phyloP scores from a whole-genome alignment of 1,140 invertebrate genomes.

The Meloidogyne exigua region DNA sequence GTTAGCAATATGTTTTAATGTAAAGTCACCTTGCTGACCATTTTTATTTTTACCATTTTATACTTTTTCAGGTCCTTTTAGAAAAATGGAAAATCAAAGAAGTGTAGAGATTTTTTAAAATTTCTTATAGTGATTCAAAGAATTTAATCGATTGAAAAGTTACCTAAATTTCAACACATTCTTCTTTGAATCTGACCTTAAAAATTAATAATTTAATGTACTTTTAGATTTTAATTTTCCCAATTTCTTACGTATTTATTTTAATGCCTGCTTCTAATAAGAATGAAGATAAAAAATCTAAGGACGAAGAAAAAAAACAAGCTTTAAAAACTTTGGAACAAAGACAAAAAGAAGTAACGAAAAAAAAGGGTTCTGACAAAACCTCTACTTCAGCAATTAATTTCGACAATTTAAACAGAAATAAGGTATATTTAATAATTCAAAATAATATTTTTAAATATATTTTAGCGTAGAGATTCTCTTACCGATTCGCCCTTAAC shows the following conservation, averaged over 20 bases:
- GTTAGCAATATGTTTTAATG: too few species aligned
- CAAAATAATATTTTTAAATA: not conserved
- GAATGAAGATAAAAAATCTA: not conserved
- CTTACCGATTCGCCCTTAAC: slow-evolving; percentile 32
- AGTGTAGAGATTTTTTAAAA: too few species aligned
- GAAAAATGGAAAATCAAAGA: too few species aligned
- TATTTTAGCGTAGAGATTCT: slow-evolving; percentile 22
- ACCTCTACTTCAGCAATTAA: not conserved
- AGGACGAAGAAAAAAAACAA: not conserved
- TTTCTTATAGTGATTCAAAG: too few species aligned
- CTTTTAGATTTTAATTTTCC: too few species aligned
- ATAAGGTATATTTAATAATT: not conserved
- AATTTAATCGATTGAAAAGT: too few species aligned
- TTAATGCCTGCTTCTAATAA: not conserved
- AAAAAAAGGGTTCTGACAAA: not conserved
- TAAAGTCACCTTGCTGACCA: too few species aligned
- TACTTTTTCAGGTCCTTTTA: too few species aligned
- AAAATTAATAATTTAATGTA: too few species aligned
- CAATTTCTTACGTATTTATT: not conserved
- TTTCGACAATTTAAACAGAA: not conserved
- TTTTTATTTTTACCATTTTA: too few species aligned
- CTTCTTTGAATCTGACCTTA: too few species aligned
- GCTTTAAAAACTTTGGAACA: not conserved
- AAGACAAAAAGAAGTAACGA: not conserved
- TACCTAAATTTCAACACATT: too few species aligned